phyloP scores from a whole-genome alignment of 2,888 invertebrate species.

The Macropis europaea region DNA sequence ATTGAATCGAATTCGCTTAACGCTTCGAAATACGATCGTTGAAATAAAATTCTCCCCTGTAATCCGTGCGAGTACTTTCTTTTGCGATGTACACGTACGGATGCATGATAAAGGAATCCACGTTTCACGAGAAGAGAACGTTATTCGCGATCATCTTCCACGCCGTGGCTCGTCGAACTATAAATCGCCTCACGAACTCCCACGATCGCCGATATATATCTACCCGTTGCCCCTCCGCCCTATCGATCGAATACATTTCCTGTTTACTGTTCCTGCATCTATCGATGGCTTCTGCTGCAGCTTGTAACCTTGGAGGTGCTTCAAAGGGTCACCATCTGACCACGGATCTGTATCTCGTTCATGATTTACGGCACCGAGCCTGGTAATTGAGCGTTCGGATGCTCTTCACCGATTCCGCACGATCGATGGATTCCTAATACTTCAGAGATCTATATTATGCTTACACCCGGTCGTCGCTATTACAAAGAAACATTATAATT shows the following conservation, averaged over 20 bases:
- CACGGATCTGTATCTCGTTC: slow-evolving; percentile 68
- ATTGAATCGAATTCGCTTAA: not conserved
- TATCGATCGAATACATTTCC: slow-evolving; percentile 68
- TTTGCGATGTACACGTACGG: slow-evolving; percentile 35
- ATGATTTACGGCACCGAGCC: slow-evolving; percentile 63
- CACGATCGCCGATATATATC: slow-evolving; percentile 65
- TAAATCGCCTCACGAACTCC: slow-evolving; percentile 69
- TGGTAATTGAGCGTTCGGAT: slow-evolving; percentile 65
- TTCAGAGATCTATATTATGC: slow-evolving; percentile 9
- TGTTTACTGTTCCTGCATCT: slow-evolving; percentile 66
- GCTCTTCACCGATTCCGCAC: slow-evolving; percentile 18
- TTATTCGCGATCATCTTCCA: slow-evolving; percentile 63
- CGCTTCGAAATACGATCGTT: not conserved
- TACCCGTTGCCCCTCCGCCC: slow-evolving; percentile 28
- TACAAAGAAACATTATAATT: not conserved
- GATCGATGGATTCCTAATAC: slow-evolving; percentile 28
- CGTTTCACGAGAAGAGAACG: slow-evolving; percentile 58
- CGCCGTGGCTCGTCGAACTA: slow-evolving; percentile 62
- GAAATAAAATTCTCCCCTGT: not conserved
- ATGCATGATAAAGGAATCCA: slow-evolving; percentile 58
- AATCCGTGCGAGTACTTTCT: slow-evolving; percentile 10
- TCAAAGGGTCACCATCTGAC: slow-evolving; percentile 61
- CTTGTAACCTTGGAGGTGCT: slow-evolving; percentile 66
- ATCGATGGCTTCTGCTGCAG: slow-evolving; percentile 61
- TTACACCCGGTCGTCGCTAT: not conserved